phyloP scores from a whole-genome alignment of 1,140 invertebrate species.

The Drosophila lowei region DNA sequence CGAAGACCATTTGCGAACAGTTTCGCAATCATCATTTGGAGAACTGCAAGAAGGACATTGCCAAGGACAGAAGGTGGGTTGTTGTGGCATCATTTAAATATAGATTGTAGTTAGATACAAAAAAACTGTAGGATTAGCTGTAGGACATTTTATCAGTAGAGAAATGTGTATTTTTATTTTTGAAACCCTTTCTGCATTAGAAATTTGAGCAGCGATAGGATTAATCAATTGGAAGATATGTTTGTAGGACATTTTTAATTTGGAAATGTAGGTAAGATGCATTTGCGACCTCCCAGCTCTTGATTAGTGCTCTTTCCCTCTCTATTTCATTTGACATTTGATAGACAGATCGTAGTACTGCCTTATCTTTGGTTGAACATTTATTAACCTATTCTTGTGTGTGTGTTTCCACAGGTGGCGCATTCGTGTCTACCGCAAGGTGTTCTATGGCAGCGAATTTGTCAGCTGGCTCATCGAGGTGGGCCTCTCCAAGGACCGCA shows the following conservation, averaged over 20 bases:
- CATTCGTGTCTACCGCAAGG: constrained; percentile 89
- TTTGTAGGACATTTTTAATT: constrained; percentile 17
- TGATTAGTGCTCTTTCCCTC: neutral
- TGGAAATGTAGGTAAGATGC: constrained; percentile 13
- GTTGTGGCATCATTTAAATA: neutral
- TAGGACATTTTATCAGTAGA: neutral
- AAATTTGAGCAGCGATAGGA: constrained; percentile 32
- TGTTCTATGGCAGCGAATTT: constrained; percentile 92
- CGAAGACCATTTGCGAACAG: constrained; percentile 93
- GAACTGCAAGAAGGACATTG: constrained; percentile 91
- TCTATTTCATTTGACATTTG: neutral
- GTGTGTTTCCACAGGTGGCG: constrained; percentile 84
- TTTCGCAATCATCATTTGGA: constrained; percentile 93
- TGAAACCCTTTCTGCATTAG: constrained; percentile 8
- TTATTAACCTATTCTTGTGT: constrained; percentile 1
- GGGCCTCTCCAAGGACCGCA: constrained; percentile 89
- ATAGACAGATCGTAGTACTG: neutral
- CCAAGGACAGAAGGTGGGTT: constrained; percentile 86
- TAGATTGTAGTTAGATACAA: neutral
- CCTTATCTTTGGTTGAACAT: neutral
- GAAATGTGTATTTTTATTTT: neutral
- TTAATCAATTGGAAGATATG: constrained; percentile 6
- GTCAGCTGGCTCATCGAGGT: constrained; percentile 93
- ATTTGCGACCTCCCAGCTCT: too few species aligned
- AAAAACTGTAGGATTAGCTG: neutral